phyloP scores from a whole-genome alignment of 1,140 invertebrate species.

The Paraescarpia echinospica region DNA sequence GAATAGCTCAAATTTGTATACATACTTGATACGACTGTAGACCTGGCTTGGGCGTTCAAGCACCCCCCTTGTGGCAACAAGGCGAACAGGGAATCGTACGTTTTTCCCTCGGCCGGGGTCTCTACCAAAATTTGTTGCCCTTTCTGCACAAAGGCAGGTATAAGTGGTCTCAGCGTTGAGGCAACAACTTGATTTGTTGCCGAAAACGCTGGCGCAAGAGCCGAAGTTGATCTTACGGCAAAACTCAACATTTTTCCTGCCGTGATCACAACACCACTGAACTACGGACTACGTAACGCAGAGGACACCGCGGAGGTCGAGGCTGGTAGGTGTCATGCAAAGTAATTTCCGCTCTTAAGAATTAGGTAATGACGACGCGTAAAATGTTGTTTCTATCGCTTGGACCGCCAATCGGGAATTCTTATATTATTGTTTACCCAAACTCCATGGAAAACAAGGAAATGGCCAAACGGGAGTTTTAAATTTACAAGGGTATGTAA shows the following conservation, averaged over 20 bases:
- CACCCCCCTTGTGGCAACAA: neutral
- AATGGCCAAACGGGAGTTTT: no score
- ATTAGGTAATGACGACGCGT: neutral
- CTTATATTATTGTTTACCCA: no score
- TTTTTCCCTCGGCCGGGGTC: constrained; percentile 12
- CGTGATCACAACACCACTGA: neutral
- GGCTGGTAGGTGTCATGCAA: neutral
- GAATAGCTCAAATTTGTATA: neutral
- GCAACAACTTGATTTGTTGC: constrained; percentile 23
- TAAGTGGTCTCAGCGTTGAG: neutral
- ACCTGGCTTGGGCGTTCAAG: neutral
- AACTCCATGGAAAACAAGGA: no score
- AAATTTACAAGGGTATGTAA: no score
- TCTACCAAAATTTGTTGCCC: constrained; percentile 12
- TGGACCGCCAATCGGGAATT: no score
- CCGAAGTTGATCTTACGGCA: constrained; percentile 2
- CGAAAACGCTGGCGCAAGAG: constrained; percentile 11
- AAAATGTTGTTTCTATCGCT: neutral
- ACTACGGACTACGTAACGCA: neutral
- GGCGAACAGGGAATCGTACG: neutral
- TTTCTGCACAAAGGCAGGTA: constrained; percentile 18
- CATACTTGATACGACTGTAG: neutral
- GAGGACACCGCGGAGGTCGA: neutral
- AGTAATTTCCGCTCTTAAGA: neutral
- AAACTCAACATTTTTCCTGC: neutral